Conservation (phyloP, 2,113 vertebrate species). For the Apeltes quadracus region DNA sequence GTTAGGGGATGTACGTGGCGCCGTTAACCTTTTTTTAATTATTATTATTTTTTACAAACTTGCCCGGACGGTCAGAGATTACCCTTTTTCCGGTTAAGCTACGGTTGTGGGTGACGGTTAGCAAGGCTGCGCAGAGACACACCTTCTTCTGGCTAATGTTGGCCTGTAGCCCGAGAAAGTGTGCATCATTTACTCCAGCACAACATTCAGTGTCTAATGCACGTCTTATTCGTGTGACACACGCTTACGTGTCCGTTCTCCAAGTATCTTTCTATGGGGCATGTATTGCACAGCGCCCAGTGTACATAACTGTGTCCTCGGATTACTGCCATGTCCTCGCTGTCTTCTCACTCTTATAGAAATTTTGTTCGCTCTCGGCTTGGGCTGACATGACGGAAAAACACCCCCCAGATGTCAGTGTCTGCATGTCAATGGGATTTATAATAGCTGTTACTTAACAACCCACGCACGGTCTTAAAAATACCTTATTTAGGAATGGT, state of each 20-base stretch:
- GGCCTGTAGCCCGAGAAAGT: constrained; percentile 46
- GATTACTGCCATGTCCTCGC: constrained; percentile 29
- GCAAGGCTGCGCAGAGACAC: constrained; percentile 73
- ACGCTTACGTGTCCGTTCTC: not conserved
- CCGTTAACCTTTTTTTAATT: too few species aligned
- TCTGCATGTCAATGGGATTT: not conserved
- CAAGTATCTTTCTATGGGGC: not conserved
- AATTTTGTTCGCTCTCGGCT: constrained; percentile 7
- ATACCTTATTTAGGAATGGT: not conserved
- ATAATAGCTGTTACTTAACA: not conserved
- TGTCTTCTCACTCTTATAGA: constrained; percentile 23
- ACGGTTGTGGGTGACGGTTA: constrained; percentile 36
- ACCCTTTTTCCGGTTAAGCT: constrained; percentile 38
- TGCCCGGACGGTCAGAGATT: constrained; percentile 19
- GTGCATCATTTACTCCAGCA: not conserved
- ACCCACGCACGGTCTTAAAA: not conserved
- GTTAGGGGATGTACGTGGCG: not conserved
- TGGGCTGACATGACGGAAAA: constrained; percentile 24
- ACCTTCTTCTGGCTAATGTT: constrained; percentile 74
- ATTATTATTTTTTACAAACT: constrained; percentile 10
- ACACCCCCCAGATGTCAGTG: not conserved
- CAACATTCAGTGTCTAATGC: not conserved
- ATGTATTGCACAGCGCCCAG: not conserved
- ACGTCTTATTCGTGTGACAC: not conserved
- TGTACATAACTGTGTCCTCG: constrained; percentile 1